Base-by-base conservation (phyloP, 53 echinoderm and acorn worm genomes). In the Glandiceps talaboti region DNA sequence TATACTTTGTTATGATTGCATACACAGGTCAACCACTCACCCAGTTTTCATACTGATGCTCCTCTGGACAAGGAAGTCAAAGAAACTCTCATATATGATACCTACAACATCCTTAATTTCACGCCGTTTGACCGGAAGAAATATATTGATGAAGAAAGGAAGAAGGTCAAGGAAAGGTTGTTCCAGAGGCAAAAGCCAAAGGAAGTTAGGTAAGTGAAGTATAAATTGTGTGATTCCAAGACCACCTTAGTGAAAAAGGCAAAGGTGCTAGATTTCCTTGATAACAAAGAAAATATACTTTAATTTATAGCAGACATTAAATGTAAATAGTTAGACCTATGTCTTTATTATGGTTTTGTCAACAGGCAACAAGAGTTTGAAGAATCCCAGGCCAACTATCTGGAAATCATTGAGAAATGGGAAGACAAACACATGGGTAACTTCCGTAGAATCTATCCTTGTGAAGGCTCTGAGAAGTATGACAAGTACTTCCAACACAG, bases 1-100 rank as follows among this genome's bases (percentile, higher is more conserved):
- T n/a, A n/a, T n/a, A n/a, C n/a, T n/a, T n/a, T n/a, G n/a, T n/a
- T n/a, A n/a, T n/a, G n/a, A n/a, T 81, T 1, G 81, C 74, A 12
- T 0, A 27, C 75, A 32, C 80, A 97, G 97, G 97, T 97, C 27
- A 97, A 97, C 32, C 93, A 93, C 29, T 97, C 97, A 0, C 97
- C 97, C 27, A 97, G 97, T 76, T 97, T 97, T 76, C 97, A 97
- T 87, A 97, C 97, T 0, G 97, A 97, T 77, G 89, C 93, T 83
- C 90, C 88, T 79, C 77, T 97, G 73, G 97, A 97, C 86, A 93
- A 90, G 33, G 93, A 97, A 31, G 97, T 97, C 32, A 97, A 97
- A 74, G 97, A 97, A 73, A 92, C 88, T 14, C 86, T 97, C 14
- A 83, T 97, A 1, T 89, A 80, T 76, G 93, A 97, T 80, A 89